Evolutionary conservation across 2,113 vertebrate genomes (phyloP), one percentile per base, ranked within the genome.

Genomic region (Dendropsophus ebraccatus): DNA sequence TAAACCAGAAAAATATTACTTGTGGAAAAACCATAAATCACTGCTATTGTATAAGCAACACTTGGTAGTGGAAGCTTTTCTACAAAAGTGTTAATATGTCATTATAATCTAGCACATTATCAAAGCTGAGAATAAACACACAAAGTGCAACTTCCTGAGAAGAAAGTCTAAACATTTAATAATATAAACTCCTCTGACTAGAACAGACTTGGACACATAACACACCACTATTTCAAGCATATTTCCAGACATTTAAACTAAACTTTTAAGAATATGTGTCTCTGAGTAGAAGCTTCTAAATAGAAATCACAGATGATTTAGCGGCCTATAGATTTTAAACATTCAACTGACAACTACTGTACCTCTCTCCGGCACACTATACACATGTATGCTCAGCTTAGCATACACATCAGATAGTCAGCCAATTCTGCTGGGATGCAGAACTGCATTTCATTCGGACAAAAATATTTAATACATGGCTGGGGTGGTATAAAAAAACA

Each of bases 21-120:
- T 86, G 75, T 45, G 28, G 62, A 69, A 41, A 35, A 70, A 47
- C 35, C 25, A 80, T 80, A 86, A 70, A 86, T 85, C 41, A 78
- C 19, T 25, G 17, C 83, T 37, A n/a, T 77, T 32, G 54, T 75
- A 60, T 74, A 75, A 60, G 82, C 82, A 84, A 58, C 58, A 16
- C 52, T 23, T 45, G 7, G 25, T 7, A 54, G 50, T 13, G 23
- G 30, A 83, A 83, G 49, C 4, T 35, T 73, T 73, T 54, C 23
- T 52, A 21, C n/a, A 19, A 81, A n/a, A 62, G 56, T 81, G 78
- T 81, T 81, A 65, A 81, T 60, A 81, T 62, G 56, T 30, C 56
- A 81, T 79, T 60, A 58, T 16, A 65, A 81, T 65, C 35, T 81
- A 81, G 25, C 56, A 81, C 37, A 81, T 81, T 47, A 81, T 23